phyloP scores from a whole-genome alignment of 2,888 invertebrate genomes.

The Pseudolycoriella hygida region DNA sequence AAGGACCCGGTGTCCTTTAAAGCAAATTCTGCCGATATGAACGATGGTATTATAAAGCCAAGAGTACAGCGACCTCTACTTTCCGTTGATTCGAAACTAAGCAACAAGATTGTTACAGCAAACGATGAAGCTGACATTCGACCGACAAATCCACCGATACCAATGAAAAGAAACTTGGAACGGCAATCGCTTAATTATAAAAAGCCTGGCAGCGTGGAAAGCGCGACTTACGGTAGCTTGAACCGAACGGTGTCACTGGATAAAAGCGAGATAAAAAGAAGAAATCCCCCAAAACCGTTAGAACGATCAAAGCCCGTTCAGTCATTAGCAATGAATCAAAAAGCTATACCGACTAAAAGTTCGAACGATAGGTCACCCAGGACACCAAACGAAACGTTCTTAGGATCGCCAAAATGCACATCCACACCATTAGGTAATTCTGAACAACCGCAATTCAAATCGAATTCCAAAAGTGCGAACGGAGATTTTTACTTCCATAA shows the following conservation, averaged over 20 bases:
- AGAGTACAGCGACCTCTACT: slow-evolving; percentile 14
- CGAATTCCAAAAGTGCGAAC: not conserved
- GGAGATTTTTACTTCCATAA: not conserved
- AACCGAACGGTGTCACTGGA: slow-evolving; percentile 3
- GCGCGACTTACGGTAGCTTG: slow-evolving; percentile 12
- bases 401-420: slow-evolving; percentile 16
- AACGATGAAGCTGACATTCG: not conserved
- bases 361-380: slow-evolving; percentile 10
- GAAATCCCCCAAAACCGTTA: not conserved
- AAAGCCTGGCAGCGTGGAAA: slow-evolving; percentile 10
- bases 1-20: slow-evolving; percentile 5
- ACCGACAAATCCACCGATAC: slow-evolving; percentile 3
- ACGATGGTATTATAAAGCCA: slow-evolving; percentile 11
- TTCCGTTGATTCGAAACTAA: slow-evolving; percentile 11
- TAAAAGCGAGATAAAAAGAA: slow-evolving; percentile 1
- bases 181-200: slow-evolving; percentile 21
- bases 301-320: not conserved
- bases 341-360: slow-evolving; percentile 4
- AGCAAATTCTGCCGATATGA: slow-evolving; percentile 3
- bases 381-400: slow-evolving; percentile 15
- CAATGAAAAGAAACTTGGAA: slow-evolving; percentile 16
- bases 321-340: not conserved
- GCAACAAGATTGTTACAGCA: slow-evolving; percentile 11
- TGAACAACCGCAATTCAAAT: slow-evolving; percentile 2
- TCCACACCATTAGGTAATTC: slow-evolving; percentile 17